These are phyloP conservation scores for Pemphigus obesinymphae DNA, from an alignment of 1,140 invertebrate genomes.

Conservation along the genomic window DNA sequence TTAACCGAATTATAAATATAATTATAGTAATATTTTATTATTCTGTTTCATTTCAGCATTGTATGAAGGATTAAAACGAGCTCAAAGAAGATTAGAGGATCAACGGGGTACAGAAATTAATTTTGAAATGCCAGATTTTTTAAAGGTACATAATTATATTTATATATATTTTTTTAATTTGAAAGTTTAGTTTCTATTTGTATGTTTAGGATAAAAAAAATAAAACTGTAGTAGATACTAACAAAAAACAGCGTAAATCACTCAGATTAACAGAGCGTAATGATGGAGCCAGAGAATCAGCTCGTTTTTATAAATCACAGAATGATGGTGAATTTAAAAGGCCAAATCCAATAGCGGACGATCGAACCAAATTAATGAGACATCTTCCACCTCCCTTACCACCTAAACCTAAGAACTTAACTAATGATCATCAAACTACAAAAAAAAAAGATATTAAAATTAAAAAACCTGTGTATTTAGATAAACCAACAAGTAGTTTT, in stretches of 20 bases:
- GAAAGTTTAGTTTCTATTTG: background rate
- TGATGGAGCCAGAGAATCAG: background rate
- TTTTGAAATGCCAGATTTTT: conserved; percentile 73
- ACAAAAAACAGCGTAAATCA: conserved; percentile 23
- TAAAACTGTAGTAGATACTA: background rate
- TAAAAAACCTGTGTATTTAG: conserved; percentile 52
- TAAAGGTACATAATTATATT: conserved; percentile 56
- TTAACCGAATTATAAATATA: no score
- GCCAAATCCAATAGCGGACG: conserved; percentile 16
- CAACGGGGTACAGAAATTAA: conserved; percentile 77
- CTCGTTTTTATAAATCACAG: conserved; percentile 6
- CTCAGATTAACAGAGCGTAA: conserved; percentile 1
- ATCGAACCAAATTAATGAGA: background rate
- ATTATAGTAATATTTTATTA: background rate
- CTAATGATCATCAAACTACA: background rate
- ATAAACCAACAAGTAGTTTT: conserved; percentile 62
- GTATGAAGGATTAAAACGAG: conserved; percentile 71
- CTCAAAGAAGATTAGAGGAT: conserved; percentile 72
- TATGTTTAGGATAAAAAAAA: conserved; percentile 31
- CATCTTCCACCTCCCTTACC: conserved; percentile 46
- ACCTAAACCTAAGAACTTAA: conserved; percentile 47
- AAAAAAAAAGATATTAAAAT: conserved; percentile 3
- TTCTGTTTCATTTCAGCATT: conserved; percentile 53
- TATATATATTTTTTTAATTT: background rate
- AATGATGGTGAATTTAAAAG: conserved; percentile 25